Conservation (phyloP, 2,888 invertebrate genomes). For the Helleia helle region DNA sequence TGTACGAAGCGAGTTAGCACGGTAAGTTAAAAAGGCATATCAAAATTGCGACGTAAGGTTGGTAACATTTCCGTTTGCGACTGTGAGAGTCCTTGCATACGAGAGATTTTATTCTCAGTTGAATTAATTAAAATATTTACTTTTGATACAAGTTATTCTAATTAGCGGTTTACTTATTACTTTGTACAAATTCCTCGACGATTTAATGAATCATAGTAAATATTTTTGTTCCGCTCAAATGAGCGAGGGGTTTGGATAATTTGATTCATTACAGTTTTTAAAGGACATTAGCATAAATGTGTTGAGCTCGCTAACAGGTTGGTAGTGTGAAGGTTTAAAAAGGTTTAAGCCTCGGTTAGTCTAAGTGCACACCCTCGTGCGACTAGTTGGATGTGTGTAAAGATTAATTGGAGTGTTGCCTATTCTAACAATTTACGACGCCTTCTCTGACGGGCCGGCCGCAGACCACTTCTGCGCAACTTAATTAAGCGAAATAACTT, state of each 20-base stretch:
- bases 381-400: conserved; percentile 70
- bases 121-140: conserved; percentile 34
- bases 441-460: conserved; percentile 61
- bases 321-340: conserved; percentile 45
- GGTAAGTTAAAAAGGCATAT: conserved; percentile 65
- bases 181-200: conserved; percentile 21
- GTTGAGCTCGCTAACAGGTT: conserved; percentile 17
- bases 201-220: conserved; percentile 23
- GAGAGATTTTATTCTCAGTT: conserved; percentile 58
- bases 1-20: conserved; percentile 43
- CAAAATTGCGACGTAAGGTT: conserved; percentile 68
- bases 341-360: conserved; percentile 43
- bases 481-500: conserved; percentile 74
- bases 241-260: conserved; percentile 10
- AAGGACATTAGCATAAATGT: conserved; percentile 11
- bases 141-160: conserved; percentile 26
- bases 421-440: conserved; percentile 66
- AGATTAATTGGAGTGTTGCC: conserved; percentile 73
- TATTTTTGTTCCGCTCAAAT: conserved; percentile 15
- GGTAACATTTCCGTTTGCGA: conserved; percentile 56
- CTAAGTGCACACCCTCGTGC: conserved; percentile 60
- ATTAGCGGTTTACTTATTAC: conserved; percentile 26
- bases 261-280: conserved; percentile 14
- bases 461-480: conserved; percentile 70
- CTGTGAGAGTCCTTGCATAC: conserved; percentile 54